Base-by-base conservation (phyloP, 2,797 vertebrate species). In the Carapus acus region DNA sequence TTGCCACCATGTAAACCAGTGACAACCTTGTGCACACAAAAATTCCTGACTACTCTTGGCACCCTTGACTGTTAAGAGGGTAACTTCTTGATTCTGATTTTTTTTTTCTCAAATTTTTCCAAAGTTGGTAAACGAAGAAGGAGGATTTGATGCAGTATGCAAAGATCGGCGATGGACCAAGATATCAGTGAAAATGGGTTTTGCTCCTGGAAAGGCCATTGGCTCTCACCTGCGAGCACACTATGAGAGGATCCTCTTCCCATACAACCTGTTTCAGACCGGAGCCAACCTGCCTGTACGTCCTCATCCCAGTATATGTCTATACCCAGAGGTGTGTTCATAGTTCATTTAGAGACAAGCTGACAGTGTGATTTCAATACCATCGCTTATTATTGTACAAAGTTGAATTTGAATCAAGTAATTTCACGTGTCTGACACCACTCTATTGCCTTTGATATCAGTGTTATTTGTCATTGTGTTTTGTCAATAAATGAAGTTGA, bases 121-220 rank as follows among this genome's bases (percentile, higher is more conserved):
- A 7, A 68, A 99, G 96, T 84, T 99, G 83, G 96, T 99, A 61
- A 89, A 88, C 63, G 94, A 99, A 64, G 94, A 98, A 74, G 95
- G 95, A 58, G 93, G 94, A 8, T 98, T 99, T 73, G 93, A 97
- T 57, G 78, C 90, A 0, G 92, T 97, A 47, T 99, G 94, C 85
- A 93, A 89, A 76, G 96, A 99, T 23, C 90, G 96, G 48, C 93
- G 92, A 69, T 99, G 96, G 96, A 96, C 92, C 49, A 95, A 89
- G 86, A 97, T 99, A 65, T 94, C 95, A 1, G 88, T 92, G 8
- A 96, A 87, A 83, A 94, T 99, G 96, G 94, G 94, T 33, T 99
- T 97, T 81, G 90, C 93, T 64, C 91, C 93, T 15, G 96, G 96
- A 65, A 99, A 95, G 60, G 95, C 96, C 0, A 91, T 98, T 65